phyloP scores from a whole-genome alignment of 1,140 invertebrate species.

The Pollicipes pollicipes region DNA sequence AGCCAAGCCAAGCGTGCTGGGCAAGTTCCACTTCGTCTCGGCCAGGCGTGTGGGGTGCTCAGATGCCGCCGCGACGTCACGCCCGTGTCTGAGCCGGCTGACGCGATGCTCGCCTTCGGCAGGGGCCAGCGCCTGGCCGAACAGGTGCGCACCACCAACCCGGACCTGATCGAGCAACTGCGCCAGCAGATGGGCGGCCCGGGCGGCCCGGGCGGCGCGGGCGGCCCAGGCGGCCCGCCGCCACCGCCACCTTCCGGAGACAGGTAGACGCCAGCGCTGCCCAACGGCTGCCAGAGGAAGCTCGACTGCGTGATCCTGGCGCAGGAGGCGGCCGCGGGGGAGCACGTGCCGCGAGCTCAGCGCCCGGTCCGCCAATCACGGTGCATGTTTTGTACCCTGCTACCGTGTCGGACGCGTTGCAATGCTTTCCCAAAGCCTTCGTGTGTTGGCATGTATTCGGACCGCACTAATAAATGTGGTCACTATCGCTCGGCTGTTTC shows the following conservation, averaged over 20 bases:
- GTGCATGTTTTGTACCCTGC: background rate
- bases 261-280: background rate
- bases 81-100: no score
- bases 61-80: background rate
- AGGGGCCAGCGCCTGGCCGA: constrained; percentile 47
- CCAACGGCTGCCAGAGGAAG: background rate
- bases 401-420: background rate
- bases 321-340: no score
- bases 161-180: constrained; percentile 44
- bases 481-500: no score
- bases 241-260: constrained; percentile 1
- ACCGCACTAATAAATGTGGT: background rate
- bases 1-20: background rate
- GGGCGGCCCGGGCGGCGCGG: constrained; percentile 7
- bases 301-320: background rate
- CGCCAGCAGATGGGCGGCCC: constrained; percentile 29
- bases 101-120: constrained; percentile 21
- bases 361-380: no score
- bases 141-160: constrained; percentile 45
- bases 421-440: background rate
- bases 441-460: background rate
- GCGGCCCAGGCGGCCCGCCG: background rate
- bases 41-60: no score
- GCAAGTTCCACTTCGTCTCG: no score
- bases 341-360: background rate